A percentile compares a stretch with the other conserved stretches of the same genome.
Conservation (phyloP, 1,140 invertebrate species). For the Penaeus japonicus region DNA sequence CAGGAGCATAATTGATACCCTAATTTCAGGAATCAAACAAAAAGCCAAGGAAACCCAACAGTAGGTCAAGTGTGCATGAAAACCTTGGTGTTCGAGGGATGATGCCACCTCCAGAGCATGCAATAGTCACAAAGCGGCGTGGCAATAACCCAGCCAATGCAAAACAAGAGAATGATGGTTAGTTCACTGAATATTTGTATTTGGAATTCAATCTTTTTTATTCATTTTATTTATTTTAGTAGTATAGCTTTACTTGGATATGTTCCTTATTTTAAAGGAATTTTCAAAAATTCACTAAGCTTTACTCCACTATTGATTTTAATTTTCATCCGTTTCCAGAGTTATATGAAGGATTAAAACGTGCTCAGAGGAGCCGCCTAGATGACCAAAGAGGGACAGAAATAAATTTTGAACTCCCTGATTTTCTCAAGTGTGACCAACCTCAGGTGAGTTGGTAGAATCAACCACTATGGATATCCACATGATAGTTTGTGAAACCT, state of each 20-base stretch:
- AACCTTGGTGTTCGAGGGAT: slow-evolving; percentile 24
- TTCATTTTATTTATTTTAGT: no score
- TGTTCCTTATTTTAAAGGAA: no score
- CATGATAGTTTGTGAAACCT: not conserved
- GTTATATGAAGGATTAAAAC: slow-evolving; percentile 78
- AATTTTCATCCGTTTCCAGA: slow-evolving; percentile 63
- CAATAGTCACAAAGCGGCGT: slow-evolving; percentile 21
- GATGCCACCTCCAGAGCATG: slow-evolving; percentile 9
- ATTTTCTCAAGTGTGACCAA: slow-evolving; percentile 69
- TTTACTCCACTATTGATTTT: not conserved
- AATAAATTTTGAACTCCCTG: slow-evolving; percentile 81
- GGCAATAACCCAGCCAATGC: not conserved
- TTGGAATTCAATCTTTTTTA: no score
- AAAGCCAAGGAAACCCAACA: not conserved
- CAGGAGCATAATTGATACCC: no score
- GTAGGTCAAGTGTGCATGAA: slow-evolving; percentile 26
- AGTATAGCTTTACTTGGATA: no score
- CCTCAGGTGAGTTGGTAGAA: slow-evolving; percentile 33
- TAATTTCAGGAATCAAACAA: no score
- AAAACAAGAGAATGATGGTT: slow-evolving; percentile 43
- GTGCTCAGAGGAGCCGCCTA: slow-evolving; percentile 76
- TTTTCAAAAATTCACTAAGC: not conserved
- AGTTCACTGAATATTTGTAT: not conserved
- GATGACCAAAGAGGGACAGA: slow-evolving; percentile 84
- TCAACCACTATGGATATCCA: not conserved